Evolutionary conservation across 2,113 vertebrate species (phyloP).

Genomic region (Spea bombifrons): DNA sequence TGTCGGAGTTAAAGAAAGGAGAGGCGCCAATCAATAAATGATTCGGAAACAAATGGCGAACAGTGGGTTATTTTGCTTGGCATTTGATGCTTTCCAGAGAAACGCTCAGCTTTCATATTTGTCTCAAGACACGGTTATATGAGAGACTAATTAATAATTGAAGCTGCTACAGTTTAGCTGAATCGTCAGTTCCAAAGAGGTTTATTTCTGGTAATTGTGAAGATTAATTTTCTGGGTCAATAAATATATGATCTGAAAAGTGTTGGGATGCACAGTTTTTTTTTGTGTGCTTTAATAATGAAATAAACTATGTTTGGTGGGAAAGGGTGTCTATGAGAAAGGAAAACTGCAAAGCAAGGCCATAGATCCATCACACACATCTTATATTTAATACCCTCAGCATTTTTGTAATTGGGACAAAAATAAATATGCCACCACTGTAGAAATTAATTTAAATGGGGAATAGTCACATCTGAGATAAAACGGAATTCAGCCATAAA

Average conservation of each 20-base stretch:
- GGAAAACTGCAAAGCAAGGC: no score
- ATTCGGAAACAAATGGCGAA: constrained; percentile 46
- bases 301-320: neutral
- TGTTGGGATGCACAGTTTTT: constrained; percentile 4
- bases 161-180: neutral
- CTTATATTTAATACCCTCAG: no score
- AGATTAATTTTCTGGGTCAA: constrained; percentile 35
- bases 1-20: constrained; percentile 57
- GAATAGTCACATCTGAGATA: no score
- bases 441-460: no score
- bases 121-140: constrained; percentile 26
- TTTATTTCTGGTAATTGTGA: constrained; percentile 46
- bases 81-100: constrained; percentile 38
- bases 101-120: constrained; percentile 43
- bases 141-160: constrained; percentile 41
- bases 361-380: no score
- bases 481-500: no score
- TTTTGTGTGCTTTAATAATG: neutral
- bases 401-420: no score
- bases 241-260: constrained; percentile 32
- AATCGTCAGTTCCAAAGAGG: constrained; percentile 24
- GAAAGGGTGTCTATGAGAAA: no score
- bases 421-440: no score
- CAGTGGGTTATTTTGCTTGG: constrained; percentile 45
- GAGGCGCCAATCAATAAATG: constrained; percentile 50